Evolutionary conservation across 2,113 vertebrate species (phyloP), one percentile per base, ranked within the genome.

Genomic region (Peromyscus polionotus): DNA sequence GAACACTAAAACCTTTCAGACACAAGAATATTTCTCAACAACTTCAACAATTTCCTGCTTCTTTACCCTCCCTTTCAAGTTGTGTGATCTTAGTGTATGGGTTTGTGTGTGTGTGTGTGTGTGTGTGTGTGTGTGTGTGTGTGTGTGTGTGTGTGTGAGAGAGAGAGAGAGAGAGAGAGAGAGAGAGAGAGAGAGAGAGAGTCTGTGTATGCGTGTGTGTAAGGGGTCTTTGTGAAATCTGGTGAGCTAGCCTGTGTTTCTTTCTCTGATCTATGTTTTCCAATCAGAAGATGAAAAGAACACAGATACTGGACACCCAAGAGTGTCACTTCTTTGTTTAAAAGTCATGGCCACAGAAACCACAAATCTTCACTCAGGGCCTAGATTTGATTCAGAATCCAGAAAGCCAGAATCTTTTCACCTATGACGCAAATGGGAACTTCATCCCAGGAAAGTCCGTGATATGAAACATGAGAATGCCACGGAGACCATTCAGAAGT

Each of bases 361-460:
- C 59, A 72, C 31, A 70, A 33, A 0, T 81, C 36, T 54, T 92
- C 31, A 63, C 73, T 80, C 63, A 80, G 31, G 42, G 89, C 16
- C 33, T 91, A 8, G 13, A 45, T 80, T 87, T 95, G 87, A 76
- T 33, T 94, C 6, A 63, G 70, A 89, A 87, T 90, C 93, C 84
- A 95, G 63, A 54, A 90, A 86, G 19, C n/a, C 28, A 89, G 51
- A 72, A 39, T 85, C 7, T 28, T 84, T 96, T 91, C 31, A 89
- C 54, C n/a, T 87, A 9, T 45, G 57, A 94, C 77, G 28, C 5
- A 77, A 72, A 67, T 33, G 48, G 19, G 0, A 26, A 5, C 39
- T 61, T 59, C 48, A 17, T 12, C n/a, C 39, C 33, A 67, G n/a
- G 59, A 85, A 17, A 76, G 22, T 33, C 76, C 88, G 17, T 61